Evolutionary conservation across 2,888 invertebrate species (phyloP).

Genomic region (Saturnia japonica): DNA sequence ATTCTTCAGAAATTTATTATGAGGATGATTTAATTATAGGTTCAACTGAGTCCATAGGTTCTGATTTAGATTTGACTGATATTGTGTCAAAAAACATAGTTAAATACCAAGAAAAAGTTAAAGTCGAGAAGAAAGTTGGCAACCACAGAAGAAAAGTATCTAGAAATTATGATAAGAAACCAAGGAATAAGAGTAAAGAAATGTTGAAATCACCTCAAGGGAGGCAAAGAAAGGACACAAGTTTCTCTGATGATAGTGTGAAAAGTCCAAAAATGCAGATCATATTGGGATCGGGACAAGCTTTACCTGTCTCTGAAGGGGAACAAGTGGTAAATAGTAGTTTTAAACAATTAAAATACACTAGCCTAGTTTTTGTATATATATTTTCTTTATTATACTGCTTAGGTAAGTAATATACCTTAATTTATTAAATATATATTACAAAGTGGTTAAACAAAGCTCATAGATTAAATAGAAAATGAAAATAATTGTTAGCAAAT

Average conservation of each 20-base stretch:
- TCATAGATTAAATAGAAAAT: too few species aligned
- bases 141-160: constrained; percentile 72
- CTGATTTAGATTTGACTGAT: constrained; percentile 54
- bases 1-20: constrained; percentile 62
- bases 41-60: constrained; percentile 64
- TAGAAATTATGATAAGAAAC: constrained; percentile 52
- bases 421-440: not conserved
- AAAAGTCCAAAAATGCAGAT: constrained; percentile 76
- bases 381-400: not conserved
- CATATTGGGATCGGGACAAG: constrained; percentile 77
- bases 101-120: constrained; percentile 54
- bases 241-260: constrained; percentile 61
- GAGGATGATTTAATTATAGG: constrained; percentile 67
- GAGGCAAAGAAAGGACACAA: constrained; percentile 61
- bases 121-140: constrained; percentile 61
- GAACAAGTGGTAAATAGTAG: constrained; percentile 79
- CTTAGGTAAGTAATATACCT: not conserved
- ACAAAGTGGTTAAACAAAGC: too few species aligned
- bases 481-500: too few species aligned
- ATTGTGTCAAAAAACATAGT: constrained; percentile 50
- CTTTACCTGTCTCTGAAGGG: constrained; percentile 81
- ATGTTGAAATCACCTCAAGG: constrained; percentile 58
- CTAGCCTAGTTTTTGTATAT: not conserved
- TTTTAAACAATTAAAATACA: not conserved
- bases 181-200: constrained; percentile 56